A percentile compares a stretch with the other conserved stretches of the same genome.
These are phyloP conservation scores for Emys orbicularis DNA, from an alignment of 2,797 vertebrate genomes.

Conservation along the genomic window DNA sequence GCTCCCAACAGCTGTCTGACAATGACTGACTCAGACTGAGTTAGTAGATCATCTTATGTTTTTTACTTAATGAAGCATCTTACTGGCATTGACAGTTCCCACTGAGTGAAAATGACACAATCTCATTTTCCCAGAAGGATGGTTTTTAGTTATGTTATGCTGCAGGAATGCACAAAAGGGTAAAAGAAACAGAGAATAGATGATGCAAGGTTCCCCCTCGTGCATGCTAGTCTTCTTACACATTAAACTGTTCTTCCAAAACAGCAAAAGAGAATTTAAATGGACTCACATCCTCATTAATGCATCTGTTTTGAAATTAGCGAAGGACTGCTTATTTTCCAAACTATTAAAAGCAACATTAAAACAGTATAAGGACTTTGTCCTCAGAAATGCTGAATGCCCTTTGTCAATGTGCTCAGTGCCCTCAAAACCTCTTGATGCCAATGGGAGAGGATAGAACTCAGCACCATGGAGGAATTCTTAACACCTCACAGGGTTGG, in stretches of 20 bases:
- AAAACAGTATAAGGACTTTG: neutral
- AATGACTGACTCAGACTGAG: constrained; percentile 48
- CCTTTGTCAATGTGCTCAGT: neutral
- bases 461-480: neutral
- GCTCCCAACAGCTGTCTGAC: constrained; percentile 46
- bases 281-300: neutral
- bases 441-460: neutral
- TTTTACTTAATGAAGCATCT: constrained; percentile 69
- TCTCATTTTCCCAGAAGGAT: constrained; percentile 67
- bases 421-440: neutral
- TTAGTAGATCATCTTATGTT: constrained; percentile 56
- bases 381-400: neutral
- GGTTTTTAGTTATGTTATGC: constrained; percentile 62
- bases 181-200: constrained; percentile 45
- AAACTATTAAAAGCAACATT: neutral
- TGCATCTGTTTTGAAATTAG: neutral
- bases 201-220: constrained; percentile 26
- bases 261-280: neutral
- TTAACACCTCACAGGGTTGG: neutral
- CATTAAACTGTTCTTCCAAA: neutral
- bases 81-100: constrained; percentile 68
- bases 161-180: constrained; percentile 49
- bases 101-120: constrained; percentile 57
- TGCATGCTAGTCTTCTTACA: neutral
- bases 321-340: neutral